Conservation (phyloP, 2,113 vertebrate species). For the Odontesthes bonariensis region DNA sequence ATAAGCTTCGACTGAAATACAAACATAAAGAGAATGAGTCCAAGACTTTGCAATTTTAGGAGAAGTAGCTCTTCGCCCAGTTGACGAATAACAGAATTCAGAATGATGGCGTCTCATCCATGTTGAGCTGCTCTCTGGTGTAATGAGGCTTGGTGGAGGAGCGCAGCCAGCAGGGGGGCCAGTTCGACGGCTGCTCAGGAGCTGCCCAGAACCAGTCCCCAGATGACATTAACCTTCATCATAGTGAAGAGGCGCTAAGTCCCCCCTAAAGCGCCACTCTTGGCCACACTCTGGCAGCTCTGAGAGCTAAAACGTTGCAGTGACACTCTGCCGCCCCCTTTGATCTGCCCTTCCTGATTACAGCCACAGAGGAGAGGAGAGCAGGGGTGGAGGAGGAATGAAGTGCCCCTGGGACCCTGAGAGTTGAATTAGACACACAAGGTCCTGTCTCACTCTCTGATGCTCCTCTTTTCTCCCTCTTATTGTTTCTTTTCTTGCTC, state of each 20-base stretch:
- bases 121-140: slow-evolving; percentile 61
- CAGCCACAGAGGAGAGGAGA: slow-evolving; percentile 70
- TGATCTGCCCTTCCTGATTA: slow-evolving; percentile 83
- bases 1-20: slow-evolving; percentile 18
- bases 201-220: slow-evolving; percentile 72
- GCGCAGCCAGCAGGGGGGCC: slow-evolving; percentile 47
- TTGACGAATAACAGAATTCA: slow-evolving; percentile 62
- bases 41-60: slow-evolving; percentile 38
- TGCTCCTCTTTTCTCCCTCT: slow-evolving; percentile 60
- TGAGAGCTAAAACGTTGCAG: slow-evolving; percentile 79
- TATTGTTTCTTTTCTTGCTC: slow-evolving; percentile 64
- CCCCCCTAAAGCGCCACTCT: slow-evolving; percentile 74
- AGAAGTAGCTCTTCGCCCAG: slow-evolving; percentile 47
- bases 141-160: slow-evolving; percentile 72
- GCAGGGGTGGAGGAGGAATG: slow-evolving; percentile 43
- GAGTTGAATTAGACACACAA: slow-evolving; percentile 71
- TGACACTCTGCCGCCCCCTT: slow-evolving; percentile 79
- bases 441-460: slow-evolving; percentile 60
- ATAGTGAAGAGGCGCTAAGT: slow-evolving; percentile 78
- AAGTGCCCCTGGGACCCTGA: slow-evolving; percentile 71
- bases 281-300: slow-evolving; percentile 74
- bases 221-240: slow-evolving; percentile 83
- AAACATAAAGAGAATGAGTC: slow-evolving; percentile 47
- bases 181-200: slow-evolving; percentile 47
- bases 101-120: slow-evolving; percentile 56